Evolutionary conservation across 2,797 vertebrate genomes (phyloP).

Genomic region (Epinephelus malabaricus): DNA sequence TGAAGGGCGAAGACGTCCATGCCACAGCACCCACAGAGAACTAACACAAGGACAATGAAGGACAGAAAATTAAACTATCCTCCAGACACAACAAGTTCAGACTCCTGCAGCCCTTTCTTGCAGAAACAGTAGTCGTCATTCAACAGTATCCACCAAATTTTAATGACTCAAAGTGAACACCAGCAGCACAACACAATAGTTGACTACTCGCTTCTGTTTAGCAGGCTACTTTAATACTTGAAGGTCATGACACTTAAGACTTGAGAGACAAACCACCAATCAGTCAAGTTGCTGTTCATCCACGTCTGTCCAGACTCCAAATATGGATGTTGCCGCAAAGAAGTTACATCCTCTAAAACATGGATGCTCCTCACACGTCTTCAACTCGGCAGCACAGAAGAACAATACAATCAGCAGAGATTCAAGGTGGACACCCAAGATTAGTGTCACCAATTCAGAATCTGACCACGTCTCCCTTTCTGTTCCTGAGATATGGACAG

Average conservation of each 20-base stretch:
- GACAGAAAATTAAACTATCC: slow-evolving; percentile 1
- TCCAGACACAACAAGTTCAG: not conserved
- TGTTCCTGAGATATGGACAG: too few relatives aligned
- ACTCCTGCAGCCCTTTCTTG: slow-evolving; percentile 1
- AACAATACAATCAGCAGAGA: too few relatives aligned
- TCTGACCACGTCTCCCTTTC: too few relatives aligned
- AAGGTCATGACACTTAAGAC: not conserved
- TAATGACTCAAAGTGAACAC: not conserved
- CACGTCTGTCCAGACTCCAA: too few relatives aligned
- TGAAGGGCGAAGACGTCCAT: not conserved
- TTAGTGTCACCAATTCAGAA: too few relatives aligned
- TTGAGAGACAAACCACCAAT: too few relatives aligned
- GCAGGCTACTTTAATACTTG: not conserved
- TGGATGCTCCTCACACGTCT: too few relatives aligned
- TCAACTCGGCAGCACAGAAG: too few relatives aligned
- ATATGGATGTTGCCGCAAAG: not conserved
- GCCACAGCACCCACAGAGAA: not conserved
- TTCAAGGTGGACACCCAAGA: too few relatives aligned
- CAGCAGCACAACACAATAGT: not conserved
- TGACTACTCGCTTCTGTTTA: not conserved
- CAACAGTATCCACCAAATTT: not conserved
- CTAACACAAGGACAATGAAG: not conserved
- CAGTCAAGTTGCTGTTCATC: too few relatives aligned
- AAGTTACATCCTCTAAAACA: too few relatives aligned
- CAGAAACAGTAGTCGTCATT: not conserved